phyloP scores from a whole-genome alignment of 2,113 vertebrate genomes.

The Balaeniceps rex region DNA sequence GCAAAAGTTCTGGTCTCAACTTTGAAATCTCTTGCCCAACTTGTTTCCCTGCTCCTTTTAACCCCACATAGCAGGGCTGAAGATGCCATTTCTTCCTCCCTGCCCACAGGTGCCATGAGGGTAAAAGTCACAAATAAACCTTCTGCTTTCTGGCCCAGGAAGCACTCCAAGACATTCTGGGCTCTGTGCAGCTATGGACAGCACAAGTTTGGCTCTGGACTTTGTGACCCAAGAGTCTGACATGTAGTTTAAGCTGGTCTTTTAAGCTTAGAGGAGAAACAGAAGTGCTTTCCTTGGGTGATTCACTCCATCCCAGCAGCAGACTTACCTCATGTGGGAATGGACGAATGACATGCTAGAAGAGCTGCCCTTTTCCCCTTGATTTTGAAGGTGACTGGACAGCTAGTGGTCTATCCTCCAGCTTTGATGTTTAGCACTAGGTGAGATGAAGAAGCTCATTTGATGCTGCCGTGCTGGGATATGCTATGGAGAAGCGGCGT shows the following conservation, averaged over 20 bases:
- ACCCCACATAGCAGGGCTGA: background rate
- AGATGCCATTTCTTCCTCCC: accelerated
- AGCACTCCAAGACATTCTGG: accelerated
- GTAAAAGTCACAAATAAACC: background rate
- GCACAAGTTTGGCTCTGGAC: background rate
- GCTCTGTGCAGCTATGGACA: background rate
- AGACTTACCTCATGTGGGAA: background rate
- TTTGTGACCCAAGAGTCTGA: background rate
- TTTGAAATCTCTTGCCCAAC: background rate
- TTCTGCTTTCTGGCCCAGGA: background rate
- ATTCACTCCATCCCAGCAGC: background rate
- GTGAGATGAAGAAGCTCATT: background rate
- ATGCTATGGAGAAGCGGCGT: accelerated
- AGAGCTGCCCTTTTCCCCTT: background rate
- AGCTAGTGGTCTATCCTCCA: background rate
- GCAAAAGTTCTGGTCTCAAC: background rate
- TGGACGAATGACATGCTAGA: accelerated
- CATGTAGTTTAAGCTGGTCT: background rate
- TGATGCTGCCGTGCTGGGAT: background rate
- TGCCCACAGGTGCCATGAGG: background rate
- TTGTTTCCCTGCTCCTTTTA: background rate
- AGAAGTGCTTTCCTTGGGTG: background rate
- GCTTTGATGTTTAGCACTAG: background rate
- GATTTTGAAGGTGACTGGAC: background rate
- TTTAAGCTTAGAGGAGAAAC: background rate